Conservation (phyloP, 2,888 invertebrate species). For the Gisinianus flammeolus region DNA sequence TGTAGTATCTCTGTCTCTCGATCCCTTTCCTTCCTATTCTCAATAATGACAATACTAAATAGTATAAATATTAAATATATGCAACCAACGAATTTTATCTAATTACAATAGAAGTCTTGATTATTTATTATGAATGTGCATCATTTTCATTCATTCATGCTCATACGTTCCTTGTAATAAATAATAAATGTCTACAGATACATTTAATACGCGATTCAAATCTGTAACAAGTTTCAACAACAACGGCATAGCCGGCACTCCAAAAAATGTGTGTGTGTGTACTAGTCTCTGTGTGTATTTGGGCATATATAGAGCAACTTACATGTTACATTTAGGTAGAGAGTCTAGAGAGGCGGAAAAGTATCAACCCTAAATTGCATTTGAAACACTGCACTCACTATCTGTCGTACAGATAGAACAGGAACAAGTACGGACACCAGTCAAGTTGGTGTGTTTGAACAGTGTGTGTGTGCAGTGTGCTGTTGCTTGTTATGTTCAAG, state of each 20-base stretch:
- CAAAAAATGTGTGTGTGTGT: background rate
- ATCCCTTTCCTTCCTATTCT: too few species aligned
- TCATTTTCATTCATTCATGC: background rate
- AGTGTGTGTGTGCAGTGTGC: background rate
- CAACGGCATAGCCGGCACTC: background rate
- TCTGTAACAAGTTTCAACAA: background rate
- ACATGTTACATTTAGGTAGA: background rate
- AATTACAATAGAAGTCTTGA: background rate
- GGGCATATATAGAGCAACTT: background rate
- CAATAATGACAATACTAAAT: background rate
- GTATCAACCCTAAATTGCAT: background rate
- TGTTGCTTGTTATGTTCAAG: too few species aligned
- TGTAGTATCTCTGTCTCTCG: too few species aligned
- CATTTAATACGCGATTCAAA: background rate
- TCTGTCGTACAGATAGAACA: too few species aligned
- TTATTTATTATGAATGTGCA: background rate
- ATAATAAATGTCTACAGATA: background rate
- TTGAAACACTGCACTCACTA: background rate
- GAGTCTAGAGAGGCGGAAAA: background rate
- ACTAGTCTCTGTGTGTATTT: background rate
- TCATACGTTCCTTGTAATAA: background rate
- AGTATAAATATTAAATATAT: background rate
- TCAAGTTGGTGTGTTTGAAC: background rate
- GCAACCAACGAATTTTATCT: background rate
- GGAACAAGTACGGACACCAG: background rate